A percentile compares a stretch with the other conserved stretches of the same genome.
phyloP scores from a whole-genome alignment of 2,797 vertebrate species.

The Thripadectes ignobilis region DNA sequence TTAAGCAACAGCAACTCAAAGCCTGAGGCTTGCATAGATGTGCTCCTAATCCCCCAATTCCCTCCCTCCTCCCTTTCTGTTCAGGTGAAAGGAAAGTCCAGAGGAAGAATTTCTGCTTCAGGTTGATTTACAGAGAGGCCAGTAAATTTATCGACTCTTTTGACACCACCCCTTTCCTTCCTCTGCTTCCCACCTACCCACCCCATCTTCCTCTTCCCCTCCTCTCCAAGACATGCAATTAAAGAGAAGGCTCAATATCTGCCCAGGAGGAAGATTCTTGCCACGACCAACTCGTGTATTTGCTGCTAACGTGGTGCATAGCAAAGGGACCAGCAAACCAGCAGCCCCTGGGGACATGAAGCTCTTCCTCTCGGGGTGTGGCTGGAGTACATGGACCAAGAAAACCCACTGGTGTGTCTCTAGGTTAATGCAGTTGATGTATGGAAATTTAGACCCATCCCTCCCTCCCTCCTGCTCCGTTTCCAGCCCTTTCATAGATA shows the following conservation, averaged over 20 bases:
- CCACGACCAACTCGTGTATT: not conserved
- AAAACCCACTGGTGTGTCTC: conserved; percentile 16
- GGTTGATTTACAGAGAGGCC: conserved; percentile 65
- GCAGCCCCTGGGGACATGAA: not conserved
- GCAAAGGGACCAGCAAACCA: conserved; percentile 52
- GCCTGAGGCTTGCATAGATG: not conserved
- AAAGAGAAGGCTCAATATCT: conserved; percentile 32
- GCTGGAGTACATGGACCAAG: conserved; percentile 40
- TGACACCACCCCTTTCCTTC: conserved; percentile 52
- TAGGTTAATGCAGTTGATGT: conserved; percentile 21
- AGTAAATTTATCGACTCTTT: conserved; percentile 63
- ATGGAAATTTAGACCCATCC: not conserved
- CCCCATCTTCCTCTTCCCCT: not conserved
- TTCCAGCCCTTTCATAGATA: conserved; percentile 59
- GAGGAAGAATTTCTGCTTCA: conserved; percentile 68
- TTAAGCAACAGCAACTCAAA: not conserved
- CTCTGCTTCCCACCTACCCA: not conserved
- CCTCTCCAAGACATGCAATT: conserved; percentile 37
- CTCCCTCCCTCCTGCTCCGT: not conserved
- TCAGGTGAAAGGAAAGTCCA: conserved; percentile 68
- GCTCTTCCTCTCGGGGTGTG: not conserved
- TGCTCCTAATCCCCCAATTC: not conserved
- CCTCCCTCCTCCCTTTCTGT: conserved; percentile 43
- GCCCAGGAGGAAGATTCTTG: conserved; percentile 54
- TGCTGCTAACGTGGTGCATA: conserved; percentile 36